Evolutionary conservation across 2,888 invertebrate genomes (phyloP).

Genomic region (Sinodicranocentrus sp.): DNA sequence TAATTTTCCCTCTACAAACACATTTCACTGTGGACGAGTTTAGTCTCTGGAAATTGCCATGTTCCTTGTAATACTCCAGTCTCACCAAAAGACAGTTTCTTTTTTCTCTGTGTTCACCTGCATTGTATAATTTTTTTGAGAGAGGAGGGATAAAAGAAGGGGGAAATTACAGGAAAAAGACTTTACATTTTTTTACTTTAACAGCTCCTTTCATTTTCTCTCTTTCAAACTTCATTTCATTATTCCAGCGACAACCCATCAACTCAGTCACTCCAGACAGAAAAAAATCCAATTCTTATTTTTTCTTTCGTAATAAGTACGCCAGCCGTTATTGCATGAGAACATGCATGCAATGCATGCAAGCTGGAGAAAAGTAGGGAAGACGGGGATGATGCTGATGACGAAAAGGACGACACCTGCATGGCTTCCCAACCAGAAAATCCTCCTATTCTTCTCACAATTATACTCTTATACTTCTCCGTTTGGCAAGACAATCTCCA

Average conservation of each 20-base stretch:
- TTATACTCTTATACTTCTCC: no score
- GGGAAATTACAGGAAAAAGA: no score
- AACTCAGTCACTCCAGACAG: neutral
- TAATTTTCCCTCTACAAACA: constrained; percentile 13
- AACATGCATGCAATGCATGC: constrained; percentile 47
- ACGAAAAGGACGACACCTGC: constrained; percentile 68
- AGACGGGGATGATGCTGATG: constrained; percentile 20
- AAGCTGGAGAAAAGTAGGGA: neutral
- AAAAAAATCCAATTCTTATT: constrained; percentile 18
- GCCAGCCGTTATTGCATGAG: constrained; percentile 38
- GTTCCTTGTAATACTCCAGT: no score
- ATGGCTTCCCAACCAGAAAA: constrained; percentile 75
- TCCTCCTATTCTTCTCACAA: constrained; percentile 44
- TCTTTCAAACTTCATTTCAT: constrained; percentile 37
- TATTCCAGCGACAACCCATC: neutral
- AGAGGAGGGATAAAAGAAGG: no score
- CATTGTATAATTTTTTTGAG: no score
- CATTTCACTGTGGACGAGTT: no score
- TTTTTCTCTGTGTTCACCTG: neutral
- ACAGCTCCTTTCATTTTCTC: constrained; percentile 27
- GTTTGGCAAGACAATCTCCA: no score
- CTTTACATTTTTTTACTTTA: no score
- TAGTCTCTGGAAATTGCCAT: no score
- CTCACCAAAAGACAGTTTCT: neutral
- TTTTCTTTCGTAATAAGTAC: constrained; percentile 16